Base-by-base conservation (phyloP, 2,888 invertebrate genomes). In the Lepidochrysops patricia region DNA sequence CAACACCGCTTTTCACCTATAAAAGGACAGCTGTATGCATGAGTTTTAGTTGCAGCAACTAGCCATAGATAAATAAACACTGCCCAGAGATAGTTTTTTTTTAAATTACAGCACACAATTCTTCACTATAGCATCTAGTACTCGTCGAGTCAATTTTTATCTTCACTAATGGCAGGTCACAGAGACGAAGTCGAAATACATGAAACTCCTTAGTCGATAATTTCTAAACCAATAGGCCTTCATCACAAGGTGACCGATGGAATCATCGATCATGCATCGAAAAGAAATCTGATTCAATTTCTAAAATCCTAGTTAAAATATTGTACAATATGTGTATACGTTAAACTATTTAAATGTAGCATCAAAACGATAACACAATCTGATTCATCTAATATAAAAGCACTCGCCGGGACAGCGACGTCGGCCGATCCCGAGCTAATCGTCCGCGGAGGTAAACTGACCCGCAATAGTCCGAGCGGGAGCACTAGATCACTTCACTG, bases 291-390 rank as follows among this genome's bases (percentile, higher is more conserved):
- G 23, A 50, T 50, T 48, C 37, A n/a, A 37, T 25, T 26, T 26
- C 50, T 26, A 50, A 50, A 23, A 54, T 54, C 29, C 54, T 54
- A 23, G 54, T 54, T 54, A 32, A 54, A 54, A 52, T 29, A 52
- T 54, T 29, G 27, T 54, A 54, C 54, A 50, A 50, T 49, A 52
- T 54, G 54, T 29, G 27, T 54, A 54, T 54, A 54, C 19, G 48
- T 49, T 49, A 54, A 54, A 54, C 29, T 54, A 54, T 54, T n/a
- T 54, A 29, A 29, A 54, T 19, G 15, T 54, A 29, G 54, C 54
- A 32, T 54, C 54, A 54, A 54, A 50, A 50, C 25, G 49, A 52
- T 52, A 52, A 52, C 29, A 29, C 29, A 32, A 54, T 54, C 54
- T 19, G 54, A 54, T 49, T 49, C 13, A 37, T 54, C 54, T 54